Base-by-base conservation (phyloP, 2,888 invertebrate genomes). In the Cactoblastis cactorum region DNA sequence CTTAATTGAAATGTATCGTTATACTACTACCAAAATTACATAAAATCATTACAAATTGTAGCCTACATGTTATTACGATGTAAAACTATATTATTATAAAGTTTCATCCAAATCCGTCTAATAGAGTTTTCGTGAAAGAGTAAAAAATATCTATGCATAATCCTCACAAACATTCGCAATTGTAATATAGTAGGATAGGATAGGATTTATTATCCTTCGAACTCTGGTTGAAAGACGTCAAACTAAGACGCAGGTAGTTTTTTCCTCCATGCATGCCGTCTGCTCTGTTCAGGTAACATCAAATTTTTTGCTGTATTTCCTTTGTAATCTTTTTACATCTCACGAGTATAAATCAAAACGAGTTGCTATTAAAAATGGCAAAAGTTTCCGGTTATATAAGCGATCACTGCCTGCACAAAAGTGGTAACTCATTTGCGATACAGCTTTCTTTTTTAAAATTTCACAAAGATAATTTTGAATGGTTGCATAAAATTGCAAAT, bases 241-340 rank as follows among this genome's bases (percentile, higher is more conserved):
- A 22, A 22, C 22, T 22, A 22, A 35, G 6, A 57, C 57, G 51
- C 56, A 47, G 45, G 52, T 55, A 58, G 54, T 54, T 58, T 54
- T 55, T 53, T 61, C 53, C 53, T 51, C 51, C 51, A 28, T 28
- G 8, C 57, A 49, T 62, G 48, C 51, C 59, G 63, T 66, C 70
- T 65, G 70, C 71, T 71, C 69, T 5, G 17, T 1, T 6, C 28
- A 69, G 56, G 63, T 62, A 72, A 70, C 65, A 67, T 70, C n/a
- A n/a, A n/a, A 53, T 56, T 62, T 67, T 69, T 65, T 62, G 59
- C 59, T 55, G 46, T 45, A 51, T 47, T 48, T 51, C 46, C 48
- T 52, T 57, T 51, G 39, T 49, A 45, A 52, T 41, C 53, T 45
- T 35, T 52, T 52, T 48, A 34, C 19, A 53, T 38, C 50, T 46